Conservation (phyloP, 2,888 invertebrate genomes). For the Epicampocera succincta region DNA sequence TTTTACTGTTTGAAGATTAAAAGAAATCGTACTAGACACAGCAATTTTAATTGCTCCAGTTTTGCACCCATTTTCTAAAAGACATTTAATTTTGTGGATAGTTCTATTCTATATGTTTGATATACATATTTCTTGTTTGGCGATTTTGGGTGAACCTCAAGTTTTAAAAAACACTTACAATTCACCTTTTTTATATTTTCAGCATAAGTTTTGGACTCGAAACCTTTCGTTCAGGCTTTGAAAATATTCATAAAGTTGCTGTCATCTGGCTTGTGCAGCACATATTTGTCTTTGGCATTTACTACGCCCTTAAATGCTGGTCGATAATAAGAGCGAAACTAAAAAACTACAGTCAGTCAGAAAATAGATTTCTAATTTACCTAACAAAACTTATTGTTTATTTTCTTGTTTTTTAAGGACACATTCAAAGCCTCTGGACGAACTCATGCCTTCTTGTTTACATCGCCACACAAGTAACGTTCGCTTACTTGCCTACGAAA, state of each 20-base stretch:
- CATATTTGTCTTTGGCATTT: constrained; percentile 80
- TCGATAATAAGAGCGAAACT: constrained; percentile 76
- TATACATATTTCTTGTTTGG: too few relatives aligned
- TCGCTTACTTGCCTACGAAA: constrained; percentile 75
- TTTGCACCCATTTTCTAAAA: too few relatives aligned
- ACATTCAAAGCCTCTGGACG: constrained; percentile 76
- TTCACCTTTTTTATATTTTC: constrained; percentile 7
- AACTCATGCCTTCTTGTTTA: constrained; percentile 76
- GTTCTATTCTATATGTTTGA: too few relatives aligned
- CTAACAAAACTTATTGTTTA: background rate
- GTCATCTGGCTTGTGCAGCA: constrained; percentile 83
- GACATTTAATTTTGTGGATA: too few relatives aligned
- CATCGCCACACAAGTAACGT: constrained; percentile 75
- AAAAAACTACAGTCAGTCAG: constrained; percentile 73
- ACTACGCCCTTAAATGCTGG: constrained; percentile 83
- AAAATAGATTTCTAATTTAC: background rate
- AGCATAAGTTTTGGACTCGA: constrained; percentile 80
- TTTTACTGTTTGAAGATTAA: too few relatives aligned
- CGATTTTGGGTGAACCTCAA: too few relatives aligned
- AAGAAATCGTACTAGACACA: too few relatives aligned
- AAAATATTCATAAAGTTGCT: constrained; percentile 84
- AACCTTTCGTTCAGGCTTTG: constrained; percentile 84
- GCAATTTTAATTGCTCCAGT: too few relatives aligned
- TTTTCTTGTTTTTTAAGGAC: constrained; percentile 69
- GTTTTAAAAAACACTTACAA: too few relatives aligned